Percentiles rank a stretch among this genome's conserved stretches.
phyloP scores from a whole-genome alignment of 2,113 vertebrate species.

The Montifringilla adamsi region DNA sequence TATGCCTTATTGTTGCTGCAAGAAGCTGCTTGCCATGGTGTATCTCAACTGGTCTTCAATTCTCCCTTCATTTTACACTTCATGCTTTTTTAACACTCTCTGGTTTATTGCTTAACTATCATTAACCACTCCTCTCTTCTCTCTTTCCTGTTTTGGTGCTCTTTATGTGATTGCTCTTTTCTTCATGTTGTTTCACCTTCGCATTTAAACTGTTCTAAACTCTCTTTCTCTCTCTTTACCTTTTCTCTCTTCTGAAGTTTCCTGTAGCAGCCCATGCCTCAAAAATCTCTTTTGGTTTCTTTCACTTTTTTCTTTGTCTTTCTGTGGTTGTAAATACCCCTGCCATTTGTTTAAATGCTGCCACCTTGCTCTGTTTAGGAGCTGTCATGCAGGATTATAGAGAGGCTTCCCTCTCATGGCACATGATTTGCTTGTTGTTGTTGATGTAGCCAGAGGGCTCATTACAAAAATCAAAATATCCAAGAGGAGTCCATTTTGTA shows the following conservation, averaged over 20 bases:
- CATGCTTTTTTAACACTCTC: neutral
- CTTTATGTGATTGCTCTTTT: neutral
- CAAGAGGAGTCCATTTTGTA: neutral
- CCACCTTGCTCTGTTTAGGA: neutral
- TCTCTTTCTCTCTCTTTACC: neutral
- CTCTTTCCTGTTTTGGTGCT: neutral
- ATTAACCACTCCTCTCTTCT: neutral
- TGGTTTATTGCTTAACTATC: neutral
- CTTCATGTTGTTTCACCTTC: neutral
- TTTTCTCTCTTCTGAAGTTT: neutral
- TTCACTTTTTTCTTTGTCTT: neutral
- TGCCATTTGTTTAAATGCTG: neutral
- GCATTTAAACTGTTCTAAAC: neutral
- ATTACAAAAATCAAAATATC: neutral
- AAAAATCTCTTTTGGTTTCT: neutral
- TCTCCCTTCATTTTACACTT: neutral
- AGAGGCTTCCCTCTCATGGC: neutral
- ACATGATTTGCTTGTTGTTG: neutral
- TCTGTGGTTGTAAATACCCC: neutral
- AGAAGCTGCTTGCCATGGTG: neutral
- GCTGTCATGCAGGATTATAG: neutral
- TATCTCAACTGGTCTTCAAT: neutral
- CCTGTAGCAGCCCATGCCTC: neutral
- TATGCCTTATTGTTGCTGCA: neutral
- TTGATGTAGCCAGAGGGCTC: neutral